A percentile compares a stretch with the other conserved stretches of the same genome.
These are phyloP conservation scores for Echinarachnius parma DNA, from an alignment of 53 echinoderm and acorn worm genomes.

Conservation along the genomic window DNA sequence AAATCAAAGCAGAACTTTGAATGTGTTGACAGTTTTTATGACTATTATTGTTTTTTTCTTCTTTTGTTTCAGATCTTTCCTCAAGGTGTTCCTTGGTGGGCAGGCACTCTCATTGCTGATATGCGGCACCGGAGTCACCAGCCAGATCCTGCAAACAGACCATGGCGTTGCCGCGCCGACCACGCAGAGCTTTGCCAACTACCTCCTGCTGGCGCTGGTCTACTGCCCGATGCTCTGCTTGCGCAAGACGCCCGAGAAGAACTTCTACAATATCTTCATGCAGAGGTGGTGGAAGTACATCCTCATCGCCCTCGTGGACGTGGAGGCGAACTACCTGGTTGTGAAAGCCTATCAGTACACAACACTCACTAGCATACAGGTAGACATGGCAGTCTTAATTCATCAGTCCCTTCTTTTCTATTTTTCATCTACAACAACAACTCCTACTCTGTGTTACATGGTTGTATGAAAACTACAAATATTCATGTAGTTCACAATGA, in stretches of 20 bases:
- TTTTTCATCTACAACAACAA: too few species aligned
- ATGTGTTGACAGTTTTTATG: too few species aligned
- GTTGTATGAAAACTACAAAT: too few species aligned
- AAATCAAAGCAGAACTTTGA: too few species aligned
- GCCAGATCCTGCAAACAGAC: slow-evolving; percentile 67
- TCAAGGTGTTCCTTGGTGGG: slow-evolving; percentile 79
- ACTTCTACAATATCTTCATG: slow-evolving; percentile 73
- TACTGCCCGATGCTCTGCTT: slow-evolving; percentile 68
- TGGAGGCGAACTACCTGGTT: slow-evolving; percentile 93
- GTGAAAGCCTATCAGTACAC: slow-evolving; percentile 98
- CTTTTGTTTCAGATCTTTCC: slow-evolving; percentile 58
- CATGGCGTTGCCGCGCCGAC: slow-evolving; percentile 75
- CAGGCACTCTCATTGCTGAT: slow-evolving; percentile 84
- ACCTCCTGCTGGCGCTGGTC: slow-evolving; percentile 78
- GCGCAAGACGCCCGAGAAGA: slow-evolving; percentile 57
- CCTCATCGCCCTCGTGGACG: slow-evolving; percentile 76
- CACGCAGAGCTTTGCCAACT: slow-evolving; percentile 88
- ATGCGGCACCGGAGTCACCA: slow-evolving; percentile 87
- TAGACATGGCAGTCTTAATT: too few species aligned
- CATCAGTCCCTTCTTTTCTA: too few species aligned
- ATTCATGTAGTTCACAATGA: too few species aligned
- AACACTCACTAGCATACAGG: slow-evolving; percentile 90
- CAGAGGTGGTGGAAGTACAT: slow-evolving; percentile 87
- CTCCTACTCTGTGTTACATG: too few species aligned
- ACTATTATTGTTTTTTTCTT: slow-evolving; percentile 5